Evolutionary conservation across 2,113 vertebrate species (phyloP), one percentile per base, ranked within the genome.

Genomic region (Caranx melampygus): DNA sequence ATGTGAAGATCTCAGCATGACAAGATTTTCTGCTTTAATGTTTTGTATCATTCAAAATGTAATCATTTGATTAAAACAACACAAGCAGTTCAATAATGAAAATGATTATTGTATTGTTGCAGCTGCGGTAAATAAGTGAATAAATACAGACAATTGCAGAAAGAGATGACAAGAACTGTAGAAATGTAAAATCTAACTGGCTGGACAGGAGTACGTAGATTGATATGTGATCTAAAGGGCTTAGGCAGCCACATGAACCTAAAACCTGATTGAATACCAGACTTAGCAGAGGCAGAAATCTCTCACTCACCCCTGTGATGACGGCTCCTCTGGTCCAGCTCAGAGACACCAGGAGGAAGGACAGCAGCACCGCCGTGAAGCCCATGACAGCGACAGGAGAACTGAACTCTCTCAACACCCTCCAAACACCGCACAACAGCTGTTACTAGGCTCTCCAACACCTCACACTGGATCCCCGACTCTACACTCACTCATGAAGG

Each of bases 291-390:
- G 55, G 4, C 45, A 26, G 45, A 60, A 75, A 18, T 3, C 5
- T 54, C 9, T 76, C 75, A 90, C 95, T 95, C 91, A 96, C 95
- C 93, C 95, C 95, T 16, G 95, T 96, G 86, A 96, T 96, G 67
- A 96, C 90, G 1, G 94, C 94, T 86, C 91, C 94, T 87, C 88
- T 92, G 86, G 92, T 89, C 66, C 87, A 89, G 85, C 86, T 92
- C 52, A 94, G 81, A 55, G 94, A 92, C 67, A 90, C 62, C 84
- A 96, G 84, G 34, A 96, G 88, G 61, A 95, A 82, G 70, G 90
- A 92, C 70, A 95, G 88, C 59, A 94, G 85, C 82, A 94, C 72
- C 42, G 84, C 82, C 58, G 89, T 91, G 81, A 88, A 94, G 86
- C 88, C 86, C 92, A 94, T 95, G 89, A 86, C 90, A 89, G 87